Evolutionary conservation across 2,113 vertebrate genomes (phyloP).

Genomic region (Chaetops frenatus): DNA sequence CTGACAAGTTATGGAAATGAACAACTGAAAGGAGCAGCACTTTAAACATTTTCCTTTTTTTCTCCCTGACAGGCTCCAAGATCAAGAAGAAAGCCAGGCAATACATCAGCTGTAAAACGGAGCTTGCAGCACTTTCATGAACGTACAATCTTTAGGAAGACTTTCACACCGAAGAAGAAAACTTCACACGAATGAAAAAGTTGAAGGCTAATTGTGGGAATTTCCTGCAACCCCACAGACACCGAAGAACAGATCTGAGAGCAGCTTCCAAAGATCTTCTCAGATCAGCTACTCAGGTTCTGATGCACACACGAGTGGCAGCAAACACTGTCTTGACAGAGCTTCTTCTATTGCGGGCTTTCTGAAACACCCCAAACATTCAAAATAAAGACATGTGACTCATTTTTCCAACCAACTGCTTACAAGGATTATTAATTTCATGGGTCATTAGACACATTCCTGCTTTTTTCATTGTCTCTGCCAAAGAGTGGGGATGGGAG

Average conservation of each 20-base stretch:
- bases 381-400: background rate
- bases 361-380: background rate
- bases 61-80: background rate
- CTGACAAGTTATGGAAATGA: background rate
- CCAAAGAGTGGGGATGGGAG: background rate
- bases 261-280: background rate
- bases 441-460: background rate
- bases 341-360: background rate
- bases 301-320: background rate
- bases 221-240: background rate
- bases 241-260: background rate
- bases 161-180: background rate
- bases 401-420: slow-evolving; percentile 1
- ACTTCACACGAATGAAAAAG: background rate
- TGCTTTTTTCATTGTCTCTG: background rate
- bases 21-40: background rate
- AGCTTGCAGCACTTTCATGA: background rate
- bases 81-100: background rate
- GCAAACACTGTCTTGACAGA: background rate
- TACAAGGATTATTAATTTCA: slow-evolving; percentile 24
- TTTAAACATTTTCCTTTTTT: background rate
- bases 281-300: background rate
- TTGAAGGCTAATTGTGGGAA: background rate
- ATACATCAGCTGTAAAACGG: background rate
- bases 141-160: background rate